phyloP scores from a whole-genome alignment of 1,140 invertebrate genomes.

The Drosophila ercepeae region DNA sequence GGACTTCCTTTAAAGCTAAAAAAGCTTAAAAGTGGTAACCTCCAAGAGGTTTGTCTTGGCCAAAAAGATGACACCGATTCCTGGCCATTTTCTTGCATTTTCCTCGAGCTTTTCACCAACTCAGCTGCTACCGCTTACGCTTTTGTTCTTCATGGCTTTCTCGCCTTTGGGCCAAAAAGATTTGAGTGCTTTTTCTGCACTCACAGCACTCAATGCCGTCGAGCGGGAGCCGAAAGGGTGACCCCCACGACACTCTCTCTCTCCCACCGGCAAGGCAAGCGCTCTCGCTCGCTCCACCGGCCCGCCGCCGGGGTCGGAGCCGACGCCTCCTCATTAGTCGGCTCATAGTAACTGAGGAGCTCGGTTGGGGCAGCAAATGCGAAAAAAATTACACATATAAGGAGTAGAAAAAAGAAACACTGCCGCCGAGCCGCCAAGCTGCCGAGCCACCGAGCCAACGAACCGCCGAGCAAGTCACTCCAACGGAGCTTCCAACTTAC shows the following conservation, averaged over 20 bases:
- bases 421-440: constrained; percentile 25
- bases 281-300: constrained; percentile 4
- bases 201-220: constrained; percentile 28
- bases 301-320: constrained; percentile 18
- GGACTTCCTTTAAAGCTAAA: no score
- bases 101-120: background rate
- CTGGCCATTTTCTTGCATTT: background rate
- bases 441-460: no score
- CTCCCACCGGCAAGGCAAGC: background rate
- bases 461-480: constrained; percentile 41
- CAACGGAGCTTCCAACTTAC: constrained; percentile 19
- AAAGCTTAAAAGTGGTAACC: no score
- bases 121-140: constrained; percentile 4
- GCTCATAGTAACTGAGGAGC: constrained; percentile 71
- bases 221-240: constrained; percentile 7
- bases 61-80: no score
- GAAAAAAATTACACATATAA: constrained; percentile 3
- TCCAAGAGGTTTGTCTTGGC: no score
- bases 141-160: constrained; percentile 14
- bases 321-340: constrained; percentile 72
- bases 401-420: background rate
- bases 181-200: constrained; percentile 40
- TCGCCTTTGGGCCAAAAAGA: constrained; percentile 19
- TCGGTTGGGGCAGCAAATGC: constrained; percentile 40
- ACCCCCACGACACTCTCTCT: constrained; percentile 9